Conservation (phyloP, 1,140 invertebrate species). For the Zaprionus inermis region DNA sequence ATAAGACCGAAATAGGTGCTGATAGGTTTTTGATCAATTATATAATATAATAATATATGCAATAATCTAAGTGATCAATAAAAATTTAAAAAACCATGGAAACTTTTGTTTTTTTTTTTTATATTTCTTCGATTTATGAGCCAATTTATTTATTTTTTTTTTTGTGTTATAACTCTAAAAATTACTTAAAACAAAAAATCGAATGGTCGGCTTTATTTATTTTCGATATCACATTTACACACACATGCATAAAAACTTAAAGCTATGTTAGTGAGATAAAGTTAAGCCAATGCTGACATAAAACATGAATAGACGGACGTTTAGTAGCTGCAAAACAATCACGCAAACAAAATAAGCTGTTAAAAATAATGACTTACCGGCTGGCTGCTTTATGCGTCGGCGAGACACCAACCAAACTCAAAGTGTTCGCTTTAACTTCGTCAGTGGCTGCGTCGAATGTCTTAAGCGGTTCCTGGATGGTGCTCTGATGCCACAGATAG, state of each 20-base stretch:
- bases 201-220: background rate
- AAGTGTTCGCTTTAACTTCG: slow-evolving; percentile 43
- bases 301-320: slow-evolving; percentile 1
- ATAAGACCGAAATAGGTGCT: too few species aligned
- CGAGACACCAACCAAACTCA: slow-evolving; percentile 52
- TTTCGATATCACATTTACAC: slow-evolving; percentile 1
- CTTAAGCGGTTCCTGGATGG: slow-evolving; percentile 83
- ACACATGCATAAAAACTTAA: background rate
- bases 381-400: slow-evolving; percentile 62
- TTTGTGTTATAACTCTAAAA: background rate
- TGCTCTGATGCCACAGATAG: slow-evolving; percentile 85
- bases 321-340: slow-evolving; percentile 4
- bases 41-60: too few species aligned
- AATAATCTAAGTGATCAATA: too few species aligned
- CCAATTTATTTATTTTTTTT: background rate
- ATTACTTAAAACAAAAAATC: background rate
- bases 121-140: background rate
- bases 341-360: slow-evolving; percentile 10
- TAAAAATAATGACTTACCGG: slow-evolving; percentile 64
- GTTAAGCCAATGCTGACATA: background rate
- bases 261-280: background rate
- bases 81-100: background rate
- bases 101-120: background rate
- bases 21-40: too few species aligned
- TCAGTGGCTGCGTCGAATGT: slow-evolving; percentile 40